Percentiles rank a stretch among this genome's conserved stretches.
Conservation (phyloP, 2,113 vertebrate genomes). For the Serilophus lunatus region DNA sequence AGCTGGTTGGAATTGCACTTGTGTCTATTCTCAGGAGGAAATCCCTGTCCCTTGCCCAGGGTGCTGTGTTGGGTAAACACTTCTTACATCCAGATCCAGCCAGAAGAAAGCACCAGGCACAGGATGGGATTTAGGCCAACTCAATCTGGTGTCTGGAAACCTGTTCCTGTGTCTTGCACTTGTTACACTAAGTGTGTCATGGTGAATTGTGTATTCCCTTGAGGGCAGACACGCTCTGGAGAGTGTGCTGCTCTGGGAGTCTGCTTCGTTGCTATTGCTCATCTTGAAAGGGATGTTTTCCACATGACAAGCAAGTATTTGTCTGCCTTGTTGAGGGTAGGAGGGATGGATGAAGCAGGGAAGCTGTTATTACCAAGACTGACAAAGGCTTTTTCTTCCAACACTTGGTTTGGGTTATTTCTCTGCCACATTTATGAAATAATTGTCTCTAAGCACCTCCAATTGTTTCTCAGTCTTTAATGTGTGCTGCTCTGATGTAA, state of each 20-base stretch:
- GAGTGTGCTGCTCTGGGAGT: accelerated
- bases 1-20: background rate
- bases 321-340: background rate
- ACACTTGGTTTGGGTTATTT: background rate
- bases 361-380: background rate
- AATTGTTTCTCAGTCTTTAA: background rate
- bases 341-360: background rate
- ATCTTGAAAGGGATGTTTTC: background rate
- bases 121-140: background rate
- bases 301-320: accelerated
- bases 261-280: background rate
- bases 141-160: background rate
- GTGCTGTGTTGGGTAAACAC: background rate
- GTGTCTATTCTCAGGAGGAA: background rate
- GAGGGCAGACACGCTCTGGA: background rate
- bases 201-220: background rate
- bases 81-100: background rate
- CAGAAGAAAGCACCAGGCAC: background rate
- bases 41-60: background rate
- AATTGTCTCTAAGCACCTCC: background rate
- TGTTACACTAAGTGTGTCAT: background rate
- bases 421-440: background rate
- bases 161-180: background rate
- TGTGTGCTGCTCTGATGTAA: background rate
- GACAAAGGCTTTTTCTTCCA: background rate